Conservation (phyloP, 2,888 invertebrate genomes). For the Sabellastarte sp. region DNA sequence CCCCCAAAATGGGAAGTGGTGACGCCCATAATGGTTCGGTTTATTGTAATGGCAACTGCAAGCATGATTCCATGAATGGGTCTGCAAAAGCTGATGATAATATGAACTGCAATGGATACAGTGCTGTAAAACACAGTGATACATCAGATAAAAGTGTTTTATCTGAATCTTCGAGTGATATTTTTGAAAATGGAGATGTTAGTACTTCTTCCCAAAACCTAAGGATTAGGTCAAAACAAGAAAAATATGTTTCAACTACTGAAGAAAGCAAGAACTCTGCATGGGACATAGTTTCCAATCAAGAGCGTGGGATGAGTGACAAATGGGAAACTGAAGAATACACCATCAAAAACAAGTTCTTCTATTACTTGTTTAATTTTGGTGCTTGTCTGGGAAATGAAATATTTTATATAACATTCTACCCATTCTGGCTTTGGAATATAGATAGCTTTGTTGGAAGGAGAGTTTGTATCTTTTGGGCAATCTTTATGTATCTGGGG, state of each 20-base stretch:
- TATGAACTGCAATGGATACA: background rate
- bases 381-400: constrained; percentile 88
- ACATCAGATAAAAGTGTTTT: background rate
- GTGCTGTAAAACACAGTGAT: background rate
- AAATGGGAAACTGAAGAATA: constrained; percentile 6
- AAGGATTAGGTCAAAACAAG: too few species aligned
- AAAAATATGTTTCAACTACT: too few species aligned
- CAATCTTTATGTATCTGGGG: constrained; percentile 54
- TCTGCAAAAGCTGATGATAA: background rate
- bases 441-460: constrained; percentile 83
- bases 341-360: constrained; percentile 59
- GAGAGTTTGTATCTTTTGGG: constrained; percentile 65
- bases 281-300: too few species aligned
- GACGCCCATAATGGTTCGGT: too few species aligned
- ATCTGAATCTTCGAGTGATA: background rate
- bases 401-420: constrained; percentile 85
- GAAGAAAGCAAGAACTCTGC: background rate
- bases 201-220: too few species aligned
- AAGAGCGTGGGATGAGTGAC: too few species aligned
- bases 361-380: constrained; percentile 81
- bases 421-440: constrained; percentile 94
- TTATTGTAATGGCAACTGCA: too few species aligned
- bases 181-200: too few species aligned
- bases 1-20: too few species aligned
- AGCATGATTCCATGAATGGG: too few species aligned